Base-by-base conservation (phyloP, 2,797 vertebrate species). In the Morelia viridis region DNA sequence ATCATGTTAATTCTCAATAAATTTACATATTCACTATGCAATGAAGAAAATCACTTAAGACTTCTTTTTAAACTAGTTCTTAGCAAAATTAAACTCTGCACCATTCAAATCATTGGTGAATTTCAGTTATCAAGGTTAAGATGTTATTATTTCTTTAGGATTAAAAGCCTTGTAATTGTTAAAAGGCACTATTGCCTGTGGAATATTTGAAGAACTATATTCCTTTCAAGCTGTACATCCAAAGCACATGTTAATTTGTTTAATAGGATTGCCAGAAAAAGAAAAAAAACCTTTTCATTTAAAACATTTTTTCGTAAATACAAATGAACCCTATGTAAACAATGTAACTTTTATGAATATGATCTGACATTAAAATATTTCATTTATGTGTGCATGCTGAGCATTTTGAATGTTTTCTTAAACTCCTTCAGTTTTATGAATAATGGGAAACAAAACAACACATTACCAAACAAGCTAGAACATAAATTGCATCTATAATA, bases 341-440 rank as follows among this genome's bases (percentile, higher is more conserved):
- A 95, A 97, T 97, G 97, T 97, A 97, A 97, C 94, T 97, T 98
- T 97, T 97, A 97, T 97, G 96, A 97, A 97, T 95, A 93, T 65
- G 93, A 95, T 97, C 95, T 96, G 96, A 97, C 97, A 97, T 97
- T 97, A 97, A 92, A 97, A 97, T 97, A 97, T 97, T 97, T 97
- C 97, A 96, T 96, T 97, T 97, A 96, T 87, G 92, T 90, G 15
- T 96, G 96, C 96, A 96, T 95, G 92, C 87, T 96, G 95, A 97
- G 97, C 96, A 97, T 96, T 97, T 96, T 96, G 97, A 97, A 98
- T 97, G 96, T 97, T 97, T 97, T 97, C 96, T 97, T 97, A 96
- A 96, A 93, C 68, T 91, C 93, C 94, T 96, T 90, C 92, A 93
- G 83, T 96, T 97, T 94, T 94, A 60, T 95, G 95, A 95, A 96